A percentile compares a stretch with the other conserved stretches of the same genome.
Conservation (phyloP, 2,113 vertebrate genomes). For the Mirounga angustirostris region DNA sequence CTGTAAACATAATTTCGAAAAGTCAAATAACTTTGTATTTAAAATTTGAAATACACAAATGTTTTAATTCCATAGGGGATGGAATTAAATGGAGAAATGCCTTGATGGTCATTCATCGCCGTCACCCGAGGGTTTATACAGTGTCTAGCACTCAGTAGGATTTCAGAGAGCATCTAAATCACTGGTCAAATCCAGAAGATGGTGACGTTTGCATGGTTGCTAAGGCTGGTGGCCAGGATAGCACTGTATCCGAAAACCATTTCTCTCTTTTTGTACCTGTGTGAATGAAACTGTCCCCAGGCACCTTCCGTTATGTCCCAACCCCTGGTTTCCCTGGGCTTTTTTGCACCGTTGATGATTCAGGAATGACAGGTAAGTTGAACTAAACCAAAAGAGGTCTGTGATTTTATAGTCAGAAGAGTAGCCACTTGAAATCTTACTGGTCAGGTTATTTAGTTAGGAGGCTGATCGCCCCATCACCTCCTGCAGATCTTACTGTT, state of each 20-base stretch:
- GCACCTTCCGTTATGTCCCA: not conserved
- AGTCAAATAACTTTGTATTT: not conserved
- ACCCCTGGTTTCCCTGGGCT: not conserved
- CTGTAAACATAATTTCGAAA: not conserved
- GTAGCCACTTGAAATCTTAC: not conserved
- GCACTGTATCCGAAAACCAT: not conserved
- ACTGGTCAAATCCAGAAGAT: not conserved
- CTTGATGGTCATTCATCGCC: not conserved
- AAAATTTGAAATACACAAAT: not conserved
- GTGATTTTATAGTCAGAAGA: not conserved
- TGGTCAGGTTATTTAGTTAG: not conserved
- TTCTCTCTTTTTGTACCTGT: too few species aligned
- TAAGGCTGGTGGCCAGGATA: not conserved
- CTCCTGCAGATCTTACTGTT: rapidly evolving
- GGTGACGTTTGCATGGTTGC: not conserved
- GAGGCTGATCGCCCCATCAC: rapidly evolving
- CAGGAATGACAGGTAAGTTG: not conserved
- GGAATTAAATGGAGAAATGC: not conserved
- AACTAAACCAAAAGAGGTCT: not conserved
- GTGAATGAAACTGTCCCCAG: not conserved
- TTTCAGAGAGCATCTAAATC: not conserved
- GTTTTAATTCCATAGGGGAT: not conserved
- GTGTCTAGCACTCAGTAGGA: not conserved
- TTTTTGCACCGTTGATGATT: not conserved
- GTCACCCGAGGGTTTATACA: rapidly evolving